These are phyloP conservation scores for Caranx ignobilis DNA, from an alignment of 2,113 vertebrate genomes.

Conservation along the genomic window DNA sequence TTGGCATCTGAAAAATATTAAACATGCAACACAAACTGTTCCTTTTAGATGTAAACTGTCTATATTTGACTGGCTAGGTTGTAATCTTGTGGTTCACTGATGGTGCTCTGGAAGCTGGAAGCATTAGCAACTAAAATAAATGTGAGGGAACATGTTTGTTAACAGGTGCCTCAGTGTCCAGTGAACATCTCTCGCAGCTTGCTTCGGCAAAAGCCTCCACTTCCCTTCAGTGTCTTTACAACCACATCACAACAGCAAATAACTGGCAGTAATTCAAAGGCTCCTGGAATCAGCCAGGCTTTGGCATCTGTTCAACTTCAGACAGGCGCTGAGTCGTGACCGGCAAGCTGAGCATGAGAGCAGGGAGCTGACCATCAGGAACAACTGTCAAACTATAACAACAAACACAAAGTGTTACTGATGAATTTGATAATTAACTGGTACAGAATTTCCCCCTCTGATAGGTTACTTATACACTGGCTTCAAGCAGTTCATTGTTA, in stretches of 20 bases:
- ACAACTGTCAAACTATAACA: neutral
- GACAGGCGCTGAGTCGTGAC: conserved; percentile 62
- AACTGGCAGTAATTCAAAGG: conserved; percentile 64
- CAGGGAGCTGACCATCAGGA: conserved; percentile 2
- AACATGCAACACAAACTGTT: conserved; percentile 13
- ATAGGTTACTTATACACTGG: neutral
- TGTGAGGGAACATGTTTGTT: neutral
- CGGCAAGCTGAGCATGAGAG: conserved; percentile 46
- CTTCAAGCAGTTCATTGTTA: neutral
- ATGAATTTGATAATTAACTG: neutral
- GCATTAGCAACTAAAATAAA: neutral
- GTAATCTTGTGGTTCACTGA: neutral
- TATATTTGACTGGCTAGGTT: conserved; percentile 1
- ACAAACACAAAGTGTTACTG: neutral
- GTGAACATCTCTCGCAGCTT: conserved; percentile 20
- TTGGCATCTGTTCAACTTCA: conserved; percentile 66
- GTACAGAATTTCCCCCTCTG: neutral
- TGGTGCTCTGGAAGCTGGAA: neutral
- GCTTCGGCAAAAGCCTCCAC: conserved; percentile 18
- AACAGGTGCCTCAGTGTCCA: conserved; percentile 5
- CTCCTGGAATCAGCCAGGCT: conserved; percentile 49
- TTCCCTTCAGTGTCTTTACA: conserved; percentile 31
- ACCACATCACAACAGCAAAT: conserved; percentile 62
- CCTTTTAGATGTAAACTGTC: neutral
- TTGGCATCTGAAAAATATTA: conserved; percentile 22